Conservation (phyloP, 2,888 invertebrate genomes). For the Leptogaster cylindrica region DNA sequence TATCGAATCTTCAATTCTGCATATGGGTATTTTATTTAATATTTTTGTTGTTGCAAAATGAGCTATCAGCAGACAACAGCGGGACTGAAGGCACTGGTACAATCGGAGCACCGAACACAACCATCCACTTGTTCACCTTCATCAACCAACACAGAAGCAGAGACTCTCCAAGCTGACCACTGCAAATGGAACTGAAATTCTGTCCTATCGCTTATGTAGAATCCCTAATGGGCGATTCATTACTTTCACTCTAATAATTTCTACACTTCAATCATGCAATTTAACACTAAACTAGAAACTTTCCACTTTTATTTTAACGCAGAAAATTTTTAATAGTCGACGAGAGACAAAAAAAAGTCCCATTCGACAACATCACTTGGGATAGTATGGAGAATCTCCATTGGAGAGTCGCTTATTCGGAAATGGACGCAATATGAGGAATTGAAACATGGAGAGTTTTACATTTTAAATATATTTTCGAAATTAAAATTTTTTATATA, state of each 20-base stretch:
- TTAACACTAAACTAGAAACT: not conserved
- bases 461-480: no score
- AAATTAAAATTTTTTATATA: no score
- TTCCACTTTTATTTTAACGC: slow-evolving; percentile 27
- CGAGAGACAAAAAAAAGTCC: slow-evolving; percentile 42
- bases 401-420: slow-evolving; percentile 30
- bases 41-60: not conserved
- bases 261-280: not conserved
- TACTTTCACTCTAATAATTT: not conserved
- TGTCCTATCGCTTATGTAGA: slow-evolving; percentile 7
- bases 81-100: not conserved
- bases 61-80: slow-evolving; percentile 17
- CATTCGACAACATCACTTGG: slow-evolving; percentile 42
- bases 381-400: slow-evolving; percentile 31
- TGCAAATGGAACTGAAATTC: slow-evolving; percentile 29
- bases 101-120: slow-evolving; percentile 33
- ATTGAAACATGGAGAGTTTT: no score
- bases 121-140: slow-evolving; percentile 44
- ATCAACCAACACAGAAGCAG: slow-evolving; percentile 16
- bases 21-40: slow-evolving; percentile 30
- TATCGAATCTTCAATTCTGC: slow-evolving; percentile 39
- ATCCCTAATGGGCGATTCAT: slow-evolving; percentile 6
- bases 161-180: slow-evolving; percentile 28
- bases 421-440: slow-evolving; percentile 2
- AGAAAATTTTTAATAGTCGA: slow-evolving; percentile 27